Conservation (phyloP, 2,797 vertebrate genomes). For the Notamacropus eugenii region DNA sequence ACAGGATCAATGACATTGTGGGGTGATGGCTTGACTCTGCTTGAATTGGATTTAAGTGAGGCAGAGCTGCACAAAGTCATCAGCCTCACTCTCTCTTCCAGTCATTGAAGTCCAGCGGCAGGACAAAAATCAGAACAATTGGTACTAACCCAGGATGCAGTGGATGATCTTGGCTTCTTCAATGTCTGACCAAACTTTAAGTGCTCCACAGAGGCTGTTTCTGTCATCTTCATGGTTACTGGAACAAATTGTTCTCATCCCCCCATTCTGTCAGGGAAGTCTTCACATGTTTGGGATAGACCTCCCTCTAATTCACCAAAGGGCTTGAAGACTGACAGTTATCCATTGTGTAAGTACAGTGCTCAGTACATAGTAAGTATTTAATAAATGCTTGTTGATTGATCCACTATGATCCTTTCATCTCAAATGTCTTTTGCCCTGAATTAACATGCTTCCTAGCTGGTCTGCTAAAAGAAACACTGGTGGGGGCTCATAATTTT, state of each 20-base stretch:
- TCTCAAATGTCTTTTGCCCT: background rate
- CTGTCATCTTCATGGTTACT: background rate
- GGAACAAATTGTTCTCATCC: background rate
- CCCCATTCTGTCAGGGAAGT: background rate
- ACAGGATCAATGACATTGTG: background rate
- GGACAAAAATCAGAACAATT: background rate
- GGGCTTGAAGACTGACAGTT: background rate
- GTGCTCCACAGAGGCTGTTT: background rate
- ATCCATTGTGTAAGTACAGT: background rate
- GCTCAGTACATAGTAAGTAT: background rate
- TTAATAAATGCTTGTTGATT: background rate
- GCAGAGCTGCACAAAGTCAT: background rate
- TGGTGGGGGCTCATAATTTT: background rate
- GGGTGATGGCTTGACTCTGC: background rate
- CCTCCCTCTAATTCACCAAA: background rate
- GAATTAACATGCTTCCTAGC: background rate
- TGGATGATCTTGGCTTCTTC: background rate
- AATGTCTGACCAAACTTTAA: background rate
- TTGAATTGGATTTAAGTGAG: background rate
- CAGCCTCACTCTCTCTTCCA: background rate
- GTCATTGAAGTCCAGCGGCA: background rate
- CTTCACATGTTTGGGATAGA: background rate
- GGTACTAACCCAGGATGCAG: background rate
- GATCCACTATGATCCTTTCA: background rate
- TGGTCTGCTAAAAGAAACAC: background rate